A percentile compares a stretch with the other conserved stretches of the same genome.
These are phyloP conservation scores for Conger conger DNA, from an alignment of 2,113 vertebrate species.

Conservation along the genomic window DNA sequence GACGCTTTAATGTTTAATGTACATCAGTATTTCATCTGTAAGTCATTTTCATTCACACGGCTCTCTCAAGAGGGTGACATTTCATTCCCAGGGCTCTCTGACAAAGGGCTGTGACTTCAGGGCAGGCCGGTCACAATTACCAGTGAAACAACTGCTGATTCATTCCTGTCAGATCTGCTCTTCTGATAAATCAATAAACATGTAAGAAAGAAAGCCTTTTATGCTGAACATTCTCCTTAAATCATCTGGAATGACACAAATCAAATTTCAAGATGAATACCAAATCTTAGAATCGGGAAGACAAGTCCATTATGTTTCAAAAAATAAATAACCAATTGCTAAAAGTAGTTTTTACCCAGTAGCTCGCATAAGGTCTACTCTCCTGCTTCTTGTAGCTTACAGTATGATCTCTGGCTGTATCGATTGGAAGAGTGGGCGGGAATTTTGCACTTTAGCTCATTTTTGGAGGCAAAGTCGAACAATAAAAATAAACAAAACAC, in stretches of 20 bases:
- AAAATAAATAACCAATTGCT: background rate
- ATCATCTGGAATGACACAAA: background rate
- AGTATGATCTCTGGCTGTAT: background rate
- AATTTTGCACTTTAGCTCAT: background rate
- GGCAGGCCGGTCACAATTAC: background rate
- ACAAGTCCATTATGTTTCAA: background rate
- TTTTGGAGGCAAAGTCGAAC: background rate
- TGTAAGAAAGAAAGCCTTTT: background rate
- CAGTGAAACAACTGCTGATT: too few species aligned
- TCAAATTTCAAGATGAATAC: background rate
- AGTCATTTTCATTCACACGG: background rate
- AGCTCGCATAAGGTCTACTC: background rate
- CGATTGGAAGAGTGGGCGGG: background rate
- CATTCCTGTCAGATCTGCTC: too few species aligned
- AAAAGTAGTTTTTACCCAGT: background rate
- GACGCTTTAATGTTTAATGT: background rate
- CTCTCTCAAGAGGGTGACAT: background rate
- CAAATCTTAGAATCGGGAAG: background rate
- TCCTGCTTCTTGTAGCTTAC: background rate
- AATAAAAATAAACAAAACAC: background rate
- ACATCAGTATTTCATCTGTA: background rate
- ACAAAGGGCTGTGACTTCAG: background rate
- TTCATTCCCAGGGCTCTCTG: background rate
- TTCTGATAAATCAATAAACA: background rate
- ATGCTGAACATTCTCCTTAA: background rate